Conservation (phyloP, 2,888 invertebrate genomes). For the Ophion obscuratus region DNA sequence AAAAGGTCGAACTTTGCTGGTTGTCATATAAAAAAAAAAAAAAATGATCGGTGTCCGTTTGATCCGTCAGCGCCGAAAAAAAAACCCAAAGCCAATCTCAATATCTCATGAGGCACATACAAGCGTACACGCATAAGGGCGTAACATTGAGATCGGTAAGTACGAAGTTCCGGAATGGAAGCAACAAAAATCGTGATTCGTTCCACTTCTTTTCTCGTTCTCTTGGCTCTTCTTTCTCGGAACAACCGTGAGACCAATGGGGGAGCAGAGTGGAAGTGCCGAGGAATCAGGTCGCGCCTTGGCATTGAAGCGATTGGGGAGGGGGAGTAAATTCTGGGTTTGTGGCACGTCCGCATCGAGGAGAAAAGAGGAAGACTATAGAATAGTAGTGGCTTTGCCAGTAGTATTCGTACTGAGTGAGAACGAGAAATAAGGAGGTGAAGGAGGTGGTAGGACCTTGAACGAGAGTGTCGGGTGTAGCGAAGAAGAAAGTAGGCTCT, state of each 20-base stretch:
- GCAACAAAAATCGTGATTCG: conserved; percentile 44
- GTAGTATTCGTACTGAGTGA: conserved; percentile 35
- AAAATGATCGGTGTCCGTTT: conserved; percentile 8
- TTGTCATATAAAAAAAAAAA: conserved; percentile 14
- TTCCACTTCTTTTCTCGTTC: conserved; percentile 66
- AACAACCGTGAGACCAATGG: conserved; percentile 19
- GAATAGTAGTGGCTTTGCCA: conserved; percentile 35
- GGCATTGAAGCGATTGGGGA: conserved; percentile 8
- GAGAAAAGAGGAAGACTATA: conserved; percentile 70
- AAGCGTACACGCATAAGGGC: conserved; percentile 17
- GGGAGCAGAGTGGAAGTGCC: conserved; percentile 18
- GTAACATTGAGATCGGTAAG: conserved; percentile 48
- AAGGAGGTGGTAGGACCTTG: conserved; percentile 75
- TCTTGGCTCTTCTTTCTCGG: conserved; percentile 38
- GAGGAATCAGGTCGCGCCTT: conserved; percentile 49
- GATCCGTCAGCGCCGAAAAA: not conserved
- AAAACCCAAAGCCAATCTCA: not conserved
- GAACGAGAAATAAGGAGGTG: conserved; percentile 57
- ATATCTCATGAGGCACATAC: conserved; percentile 11
- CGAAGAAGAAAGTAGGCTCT: conserved; percentile 82
- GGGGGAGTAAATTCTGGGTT: conserved; percentile 77
- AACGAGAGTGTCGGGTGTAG: conserved; percentile 78
- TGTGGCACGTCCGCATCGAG: conserved; percentile 76
- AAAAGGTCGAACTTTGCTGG: not conserved
- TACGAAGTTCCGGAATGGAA: conserved; percentile 43